Evolutionary conservation across 2,113 vertebrate genomes (phyloP).

Genomic region (Melospiza melodia): DNA sequence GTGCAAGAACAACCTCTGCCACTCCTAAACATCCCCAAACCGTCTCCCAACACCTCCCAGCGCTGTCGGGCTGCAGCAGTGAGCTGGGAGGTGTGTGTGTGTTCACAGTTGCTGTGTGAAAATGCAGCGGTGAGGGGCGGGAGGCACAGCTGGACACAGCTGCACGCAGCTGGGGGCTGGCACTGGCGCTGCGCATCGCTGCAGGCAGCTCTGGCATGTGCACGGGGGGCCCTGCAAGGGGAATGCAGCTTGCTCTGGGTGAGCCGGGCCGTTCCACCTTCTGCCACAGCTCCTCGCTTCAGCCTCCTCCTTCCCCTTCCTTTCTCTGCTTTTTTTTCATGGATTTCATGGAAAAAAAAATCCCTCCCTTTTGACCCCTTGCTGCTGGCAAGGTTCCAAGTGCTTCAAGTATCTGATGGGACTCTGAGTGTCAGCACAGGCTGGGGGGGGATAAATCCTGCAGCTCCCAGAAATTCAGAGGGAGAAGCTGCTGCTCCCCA

Average conservation of each 20-base stretch:
- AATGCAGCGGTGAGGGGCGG: constrained; percentile 66
- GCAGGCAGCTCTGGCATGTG: constrained; percentile 54
- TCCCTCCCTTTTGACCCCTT: not conserved
- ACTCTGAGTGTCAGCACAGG: fast-evolving
- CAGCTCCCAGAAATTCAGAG: not conserved
- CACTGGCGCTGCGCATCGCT: constrained; percentile 49
- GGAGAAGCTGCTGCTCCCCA: not conserved
- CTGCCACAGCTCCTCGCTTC: not conserved
- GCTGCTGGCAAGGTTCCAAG: not conserved
- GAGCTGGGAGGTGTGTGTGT: not conserved
- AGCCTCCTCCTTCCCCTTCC: not conserved
- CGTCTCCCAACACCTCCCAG: not conserved
- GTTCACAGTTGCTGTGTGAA: constrained; percentile 36
- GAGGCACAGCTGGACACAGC: constrained; percentile 69
- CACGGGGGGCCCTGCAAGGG: constrained; percentile 53
- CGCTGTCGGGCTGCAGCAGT: not conserved
- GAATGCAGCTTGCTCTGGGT: constrained; percentile 20
- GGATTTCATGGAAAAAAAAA: not conserved
- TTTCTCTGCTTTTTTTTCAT: not conserved
- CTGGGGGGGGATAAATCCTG: not conserved
- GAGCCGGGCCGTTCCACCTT: not conserved
- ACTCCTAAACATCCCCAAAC: not conserved
- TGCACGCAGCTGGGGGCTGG: constrained; percentile 75
- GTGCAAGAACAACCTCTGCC: not conserved
- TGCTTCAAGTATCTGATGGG: not conserved